Base-by-base conservation (phyloP, 2,888 invertebrate genomes). In the Volucella zonaria region DNA sequence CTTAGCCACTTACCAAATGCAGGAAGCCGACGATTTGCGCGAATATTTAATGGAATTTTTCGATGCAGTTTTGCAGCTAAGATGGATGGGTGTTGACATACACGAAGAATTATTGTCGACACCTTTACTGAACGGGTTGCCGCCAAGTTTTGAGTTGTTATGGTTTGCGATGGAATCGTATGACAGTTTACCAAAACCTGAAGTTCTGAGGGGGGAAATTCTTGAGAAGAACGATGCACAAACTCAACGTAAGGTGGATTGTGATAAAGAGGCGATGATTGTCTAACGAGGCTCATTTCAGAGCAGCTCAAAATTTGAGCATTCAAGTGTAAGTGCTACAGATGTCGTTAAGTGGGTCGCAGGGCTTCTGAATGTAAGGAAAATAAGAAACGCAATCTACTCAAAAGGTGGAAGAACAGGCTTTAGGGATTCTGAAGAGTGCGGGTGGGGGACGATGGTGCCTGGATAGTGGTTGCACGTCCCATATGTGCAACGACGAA, bases 111-210 rank as follows among this genome's bases (percentile, higher is more conserved):
- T 68, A 14, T 23, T 67, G 49, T 81, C 75, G 23, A 54, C 49
- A 12, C 62, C 75, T 38, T 52, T 82, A 38, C 42, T 82, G 11
- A 78, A 74, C 45, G 76, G 62, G 23, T 23, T 40, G 77, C 23
- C 76, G 71, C 61, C 49, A 11, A 71, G 71, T 52, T 82, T 77
- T 14, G 68, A 70, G 1, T 12, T 70, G 8, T 70, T 70, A 40
- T 8, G 12, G 43, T 78, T 62, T 58, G 68, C 70, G 14, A 59
- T 68, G 76, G 76, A 76, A 11, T 68, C 68, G 0, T 68, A 23
- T 23, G 18, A 23, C 54, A 62, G 14, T 42, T n/a, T 54, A 3
- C 70, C 58, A n/a, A 78, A 38, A 54, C 56, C 64, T 14, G 62
- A 70, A 9, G 18, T 70, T 14, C 51, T 70, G 14, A 18, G 1